Evolutionary conservation across 2,888 invertebrate genomes (phyloP).

Genomic region (Noctua pronuba): DNA sequence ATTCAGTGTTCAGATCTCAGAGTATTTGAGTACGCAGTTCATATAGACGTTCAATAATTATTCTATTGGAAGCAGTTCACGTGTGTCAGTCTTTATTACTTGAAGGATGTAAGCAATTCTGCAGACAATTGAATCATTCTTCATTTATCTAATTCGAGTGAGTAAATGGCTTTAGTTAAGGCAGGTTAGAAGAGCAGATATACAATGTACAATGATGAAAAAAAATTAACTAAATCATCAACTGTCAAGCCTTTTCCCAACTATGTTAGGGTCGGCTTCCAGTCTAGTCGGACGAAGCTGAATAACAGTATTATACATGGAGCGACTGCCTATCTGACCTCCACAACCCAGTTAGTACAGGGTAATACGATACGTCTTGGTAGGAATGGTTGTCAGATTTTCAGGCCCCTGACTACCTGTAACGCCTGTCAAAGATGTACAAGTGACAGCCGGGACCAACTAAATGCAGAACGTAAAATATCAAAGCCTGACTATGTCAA

Average conservation of each 20-base stretch:
- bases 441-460: too few relatives aligned
- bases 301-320: too few relatives aligned
- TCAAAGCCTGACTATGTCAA: background rate
- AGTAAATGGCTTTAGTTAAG: slow-evolving; percentile 65
- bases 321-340: too few relatives aligned
- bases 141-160: slow-evolving; percentile 69
- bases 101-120: slow-evolving; percentile 81
- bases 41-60: slow-evolving; percentile 64
- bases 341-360: too few relatives aligned
- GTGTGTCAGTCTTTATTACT: slow-evolving; percentile 79
- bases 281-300: too few relatives aligned
- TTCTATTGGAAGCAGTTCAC: slow-evolving; percentile 68
- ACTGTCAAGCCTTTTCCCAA: too few relatives aligned
- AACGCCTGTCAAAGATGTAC: too few relatives aligned
- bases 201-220: background rate
- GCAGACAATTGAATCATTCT: slow-evolving; percentile 79
- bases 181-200: slow-evolving; percentile 36
- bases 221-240: background rate
- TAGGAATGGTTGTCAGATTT: too few relatives aligned
- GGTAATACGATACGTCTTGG: too few relatives aligned
- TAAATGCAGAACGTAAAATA: background rate
- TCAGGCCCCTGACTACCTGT: too few relatives aligned
- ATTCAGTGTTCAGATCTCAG: slow-evolving; percentile 15
- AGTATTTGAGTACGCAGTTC: slow-evolving; percentile 9
- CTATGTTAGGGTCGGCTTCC: too few relatives aligned